Evolutionary conservation across 2,888 invertebrate species (phyloP).

Genomic region (Geotrupes spiniger): DNA sequence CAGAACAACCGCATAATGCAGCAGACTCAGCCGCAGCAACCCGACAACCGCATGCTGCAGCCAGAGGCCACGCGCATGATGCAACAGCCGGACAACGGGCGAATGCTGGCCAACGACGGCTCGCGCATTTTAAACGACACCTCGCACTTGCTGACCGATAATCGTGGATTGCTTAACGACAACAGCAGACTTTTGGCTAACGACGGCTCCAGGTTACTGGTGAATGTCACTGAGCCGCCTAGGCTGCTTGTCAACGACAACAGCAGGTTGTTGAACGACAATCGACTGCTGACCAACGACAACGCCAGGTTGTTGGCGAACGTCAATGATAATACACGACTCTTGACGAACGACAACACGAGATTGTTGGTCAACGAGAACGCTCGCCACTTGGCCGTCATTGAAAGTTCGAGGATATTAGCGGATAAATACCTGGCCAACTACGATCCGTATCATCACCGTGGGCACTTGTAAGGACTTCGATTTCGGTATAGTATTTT

Average conservation of each 20-base stretch:
- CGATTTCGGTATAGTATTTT: too few species aligned
- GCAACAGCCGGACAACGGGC: slow-evolving; percentile 35
- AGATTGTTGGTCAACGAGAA: slow-evolving; percentile 41
- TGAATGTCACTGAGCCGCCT: slow-evolving; percentile 44
- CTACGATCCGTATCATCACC: slow-evolving; percentile 48
- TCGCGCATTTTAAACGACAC: slow-evolving; percentile 29
- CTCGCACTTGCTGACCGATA: slow-evolving; percentile 39
- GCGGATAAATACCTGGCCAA: slow-evolving; percentile 49
- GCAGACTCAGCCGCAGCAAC: slow-evolving; percentile 24
- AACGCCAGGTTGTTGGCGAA: slow-evolving; percentile 39
- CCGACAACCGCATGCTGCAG: slow-evolving; percentile 41
- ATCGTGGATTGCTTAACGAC: slow-evolving; percentile 28
- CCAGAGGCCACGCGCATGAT: slow-evolving; percentile 40
- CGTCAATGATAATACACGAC: slow-evolving; percentile 37
- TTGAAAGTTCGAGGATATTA: slow-evolving; percentile 44
- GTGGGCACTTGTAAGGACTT: slow-evolving; percentile 43
- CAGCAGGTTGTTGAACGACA: slow-evolving; percentile 35
- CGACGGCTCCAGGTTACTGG: slow-evolving; percentile 41
- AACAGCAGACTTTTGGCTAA: slow-evolving; percentile 31
- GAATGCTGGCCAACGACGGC: slow-evolving; percentile 32
- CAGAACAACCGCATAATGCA: slow-evolving; percentile 40
- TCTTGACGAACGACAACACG: slow-evolving; percentile 37
- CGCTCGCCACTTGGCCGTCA: slow-evolving; percentile 43
- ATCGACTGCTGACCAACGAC: slow-evolving; percentile 31
- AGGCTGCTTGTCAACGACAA: slow-evolving; percentile 44